phyloP scores from a whole-genome alignment of 2,888 invertebrate genomes.

The Agrochola circellaris region DNA sequence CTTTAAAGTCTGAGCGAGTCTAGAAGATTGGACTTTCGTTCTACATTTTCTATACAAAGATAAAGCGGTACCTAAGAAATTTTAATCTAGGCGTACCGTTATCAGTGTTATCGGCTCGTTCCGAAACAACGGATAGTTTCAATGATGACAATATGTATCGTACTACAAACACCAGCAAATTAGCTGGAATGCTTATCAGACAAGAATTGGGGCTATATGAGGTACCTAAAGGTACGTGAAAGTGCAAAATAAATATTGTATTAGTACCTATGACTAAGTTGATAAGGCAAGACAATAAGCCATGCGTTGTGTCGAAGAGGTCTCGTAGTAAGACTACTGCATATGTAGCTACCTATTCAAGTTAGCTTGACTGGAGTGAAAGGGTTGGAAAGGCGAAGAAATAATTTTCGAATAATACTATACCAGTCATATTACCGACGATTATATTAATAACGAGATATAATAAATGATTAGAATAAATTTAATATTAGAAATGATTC shows the following conservation, averaged over 20 bases:
- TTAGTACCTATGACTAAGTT: slow-evolving; percentile 4
- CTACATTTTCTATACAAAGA: slow-evolving; percentile 59
- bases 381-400: slow-evolving; percentile 12
- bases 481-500: slow-evolving; percentile 1
- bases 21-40: slow-evolving; percentile 45
- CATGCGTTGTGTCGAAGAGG: neutral
- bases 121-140: slow-evolving; percentile 62
- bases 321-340: neutral
- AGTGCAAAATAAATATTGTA: slow-evolving; percentile 6
- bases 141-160: slow-evolving; percentile 57
- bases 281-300: slow-evolving; percentile 4
- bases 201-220: slow-evolving; percentile 20
- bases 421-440: neutral
- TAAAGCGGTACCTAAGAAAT: slow-evolving; percentile 42
- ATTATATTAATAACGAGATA: neutral
- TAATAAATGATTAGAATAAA: neutral
- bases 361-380: slow-evolving; percentile 24
- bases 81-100: slow-evolving; percentile 67
- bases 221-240: slow-evolving; percentile 20
- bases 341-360: neutral
- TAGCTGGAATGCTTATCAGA: slow-evolving; percentile 39
- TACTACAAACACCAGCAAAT: slow-evolving; percentile 39
- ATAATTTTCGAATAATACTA: slow-evolving; percentile 9
- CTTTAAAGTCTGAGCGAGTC: slow-evolving; percentile 7
- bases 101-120: slow-evolving; percentile 64